Evolutionary conservation across 2,888 invertebrate species (phyloP), one percentile per base, ranked within the genome.

Genomic region (Drosophila limbata): DNA sequence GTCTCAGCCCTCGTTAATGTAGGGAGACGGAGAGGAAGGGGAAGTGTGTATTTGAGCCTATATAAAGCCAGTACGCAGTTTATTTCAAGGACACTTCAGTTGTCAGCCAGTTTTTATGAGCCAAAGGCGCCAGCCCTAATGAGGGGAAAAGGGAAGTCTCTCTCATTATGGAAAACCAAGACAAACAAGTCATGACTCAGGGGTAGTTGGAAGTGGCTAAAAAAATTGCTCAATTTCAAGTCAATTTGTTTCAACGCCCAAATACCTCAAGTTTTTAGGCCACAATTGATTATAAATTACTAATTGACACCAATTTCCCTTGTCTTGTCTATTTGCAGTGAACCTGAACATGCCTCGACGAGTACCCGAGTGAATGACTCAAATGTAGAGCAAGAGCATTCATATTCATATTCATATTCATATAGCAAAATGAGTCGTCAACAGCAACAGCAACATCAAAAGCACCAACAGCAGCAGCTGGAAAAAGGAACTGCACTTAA

Each of bases 121-220:
- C 9, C 52, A n/a, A 19, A 67, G 70, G 70, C 70, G 70, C 70
- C 70, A 67, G 50, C 21, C 50, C 19, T 37, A 47, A 39, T 17
- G 44, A 52, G n/a, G 52, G 37, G n/a, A 15, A 2, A 25, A 10
- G 6, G 31, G n/a, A 21, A 13, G 42, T 53, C 47, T 21, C 51
- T 53, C 53, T 42, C 55, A 44, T 69, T 69, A 60, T 61, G 59
- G 45, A 62, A 71, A 62, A 55, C 62, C 33, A 50, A 55, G 71
- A 55, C 33, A 62, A 73, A 59, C 71, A 66, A 61, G 10, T 4
- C 48, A 51, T 67, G 71, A 73, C 62, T 69, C 69, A 71, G 56
- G 55, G 28, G 39, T 39, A 44, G 51, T 17, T 28, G 25, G 25
- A n/a, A n/a, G n/a, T 17, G 17, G 17, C 25, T 3, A 6, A 2